Base-by-base conservation (phyloP, 2,888 invertebrate species). In the Allacma fusca region DNA sequence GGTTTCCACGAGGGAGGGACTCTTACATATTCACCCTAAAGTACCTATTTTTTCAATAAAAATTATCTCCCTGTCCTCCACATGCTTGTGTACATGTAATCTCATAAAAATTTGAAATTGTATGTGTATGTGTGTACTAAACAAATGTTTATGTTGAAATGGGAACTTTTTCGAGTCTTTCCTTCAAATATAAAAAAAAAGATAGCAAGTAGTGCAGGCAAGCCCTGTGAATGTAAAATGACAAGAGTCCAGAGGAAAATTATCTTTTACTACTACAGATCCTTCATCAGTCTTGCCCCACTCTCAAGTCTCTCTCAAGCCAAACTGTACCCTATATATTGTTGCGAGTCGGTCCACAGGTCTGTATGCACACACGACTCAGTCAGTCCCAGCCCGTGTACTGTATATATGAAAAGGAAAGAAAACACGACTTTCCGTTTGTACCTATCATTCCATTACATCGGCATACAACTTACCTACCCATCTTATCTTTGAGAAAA, bases 361-460 rank as follows among this genome's bases (percentile, higher is more conserved):
- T n/a, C n/a, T 50, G 50, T 50, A 19, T 1, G 19, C 16, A 23
- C 62, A 26, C 24, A 23, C 13, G n/a, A 23, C 24, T 26, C 57
- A 65, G n/a, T 28, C 4, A 7, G 28, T 26, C 24, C 5, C 13
- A 28, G 62, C 23, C 13, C n/a, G 23, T 62, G 21, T 12, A 9
- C 21, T 2, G 21, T 13, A 65, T 19, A 16, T 65, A 19, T 65
- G 28, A 1, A n/a, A 65, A 65, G 28, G n/a, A 24, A 64, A 21
- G 29, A 65, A 26, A 65, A 65, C 65, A 65, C 65, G 65, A 65
- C 65, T 65, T 65, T 65, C 65, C 26, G 65, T 65, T 65, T 65
- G 65, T 65, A 65, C 65, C 28, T 28, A 65, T 65, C 65, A 65
- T 65, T n/a, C 50, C 50, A 50, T 50, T 28, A 29, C 65, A 65